Evolutionary conservation across 2,113 vertebrate species (phyloP).

Genomic region (Urocolius indicus): DNA sequence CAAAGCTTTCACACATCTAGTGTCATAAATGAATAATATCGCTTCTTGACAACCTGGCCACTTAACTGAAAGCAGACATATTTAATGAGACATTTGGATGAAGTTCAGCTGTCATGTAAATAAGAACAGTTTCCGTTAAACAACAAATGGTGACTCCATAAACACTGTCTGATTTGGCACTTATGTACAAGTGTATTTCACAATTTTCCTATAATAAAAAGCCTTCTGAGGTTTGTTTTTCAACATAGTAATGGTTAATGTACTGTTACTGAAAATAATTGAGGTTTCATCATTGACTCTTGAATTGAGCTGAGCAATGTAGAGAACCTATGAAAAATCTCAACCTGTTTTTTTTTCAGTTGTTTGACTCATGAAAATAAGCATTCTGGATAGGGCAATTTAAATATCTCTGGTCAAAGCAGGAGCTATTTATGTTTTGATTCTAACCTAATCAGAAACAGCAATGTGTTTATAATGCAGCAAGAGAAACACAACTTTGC

Average conservation of each 20-base stretch:
- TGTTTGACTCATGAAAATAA: conserved; percentile 15
- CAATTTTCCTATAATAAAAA: not conserved
- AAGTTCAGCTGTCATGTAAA: conserved; percentile 12
- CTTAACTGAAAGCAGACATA: not conserved
- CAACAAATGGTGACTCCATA: not conserved
- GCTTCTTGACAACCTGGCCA: not conserved
- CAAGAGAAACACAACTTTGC: conserved; percentile 22
- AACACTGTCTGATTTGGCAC: not conserved
- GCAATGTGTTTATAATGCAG: not conserved
- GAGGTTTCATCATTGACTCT: not conserved
- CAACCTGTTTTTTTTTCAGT: not conserved
- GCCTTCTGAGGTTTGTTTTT: not conserved
- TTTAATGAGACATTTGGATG: not conserved
- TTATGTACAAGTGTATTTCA: not conserved
- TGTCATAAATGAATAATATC: not conserved
- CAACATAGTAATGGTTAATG: not conserved
- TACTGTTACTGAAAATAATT: not conserved
- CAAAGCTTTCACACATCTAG: not conserved
- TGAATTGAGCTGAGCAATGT: accelerated
- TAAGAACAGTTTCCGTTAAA: not conserved
- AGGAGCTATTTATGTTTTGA: conserved; percentile 11
- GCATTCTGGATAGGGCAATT: not conserved
- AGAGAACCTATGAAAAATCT: not conserved
- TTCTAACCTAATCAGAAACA: conserved; percentile 28
- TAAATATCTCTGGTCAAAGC: conserved; percentile 18